Base-by-base conservation (phyloP, 64 coral and sea anemone species). In the Orbicella faveolata region DNA sequence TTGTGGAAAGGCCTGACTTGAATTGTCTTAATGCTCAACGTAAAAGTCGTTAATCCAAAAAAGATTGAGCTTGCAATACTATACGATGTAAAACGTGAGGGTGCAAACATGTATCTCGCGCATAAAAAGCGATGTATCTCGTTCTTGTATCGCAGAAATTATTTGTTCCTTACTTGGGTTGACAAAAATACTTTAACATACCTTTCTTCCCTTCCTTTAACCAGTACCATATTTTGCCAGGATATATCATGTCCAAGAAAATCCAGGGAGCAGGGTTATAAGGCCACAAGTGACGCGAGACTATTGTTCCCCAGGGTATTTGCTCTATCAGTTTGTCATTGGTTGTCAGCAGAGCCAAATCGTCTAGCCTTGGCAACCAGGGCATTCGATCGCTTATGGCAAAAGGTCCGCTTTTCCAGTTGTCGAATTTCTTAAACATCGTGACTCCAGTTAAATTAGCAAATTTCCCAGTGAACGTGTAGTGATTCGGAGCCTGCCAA, bases 401-500 rank as follows among this genome's bases (percentile, higher is more conserved):
- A 79, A 54, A 79, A 54, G 41, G 44, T n/a, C 77, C 77, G 18
- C 41, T 55, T 54, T 48, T 30, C 77, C 77, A 79, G 0, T 79
- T 55, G 14, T 79, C 51, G 5, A 79, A 79, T 55, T 9, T 52
- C 54, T 79, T 79, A 11, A 79, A 10, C 44, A 79, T 13, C 16
- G 51, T 53, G 21, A 79, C 77, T 6, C 51, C 77, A 14, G 77
- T 79, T 59, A 54, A 55, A 79, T 79, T 79, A 7, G 39, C 21
- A 55, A 54, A 79, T n/a, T 44, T 54, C n/a, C 48, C 77, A 2
- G 77, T 79, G 19, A 79, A 79, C 9, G 77, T 79, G 77, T 79
- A 79, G 23, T 79, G 21, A 79, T 54, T 79, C 21, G 77, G 77
- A n/a, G 77, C 77, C 5, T 79, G 77, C 77, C 77, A 79, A n/a